Base-by-base conservation (phyloP, 2,797 vertebrate genomes). In the Selene dorsalis region DNA sequence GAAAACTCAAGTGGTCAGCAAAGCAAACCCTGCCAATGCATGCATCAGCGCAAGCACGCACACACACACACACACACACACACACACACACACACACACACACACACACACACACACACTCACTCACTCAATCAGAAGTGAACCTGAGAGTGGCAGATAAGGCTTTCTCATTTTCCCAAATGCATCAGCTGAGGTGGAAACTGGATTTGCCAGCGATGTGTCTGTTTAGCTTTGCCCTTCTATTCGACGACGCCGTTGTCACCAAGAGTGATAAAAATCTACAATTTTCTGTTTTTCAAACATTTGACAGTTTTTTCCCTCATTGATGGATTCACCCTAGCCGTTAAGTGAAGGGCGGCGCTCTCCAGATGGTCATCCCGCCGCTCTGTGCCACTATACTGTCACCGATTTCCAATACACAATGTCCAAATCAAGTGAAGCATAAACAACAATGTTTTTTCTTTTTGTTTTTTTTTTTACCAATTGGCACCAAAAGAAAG, bases 321-420 rank as follows among this genome's bases (percentile, higher is more conserved):
- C 1, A 28, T 35, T 62, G 68, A 73, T 45, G 52, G 58, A 80
- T 47, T 72, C 56, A 50, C 14, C 7, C 18, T 47, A 52, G 48
- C 82, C 82, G 68, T 82, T 62, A 77, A 73, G 73, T 61, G 41
- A 70, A 62, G 59, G 73, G 20, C 55, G 20, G 43, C 3, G 32
- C n/a, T 71, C 55, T 60, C 52, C 47, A 60, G 71, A 77, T 35
- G 38, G 20, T 64, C 16, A 22, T 48, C 4, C 64, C 60, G 4
- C 35, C 53, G 24, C n/a, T 62, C 65, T 77, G 65, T 68, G 47
- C 74, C 32, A 20, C 61, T 62, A 35, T 35, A 69, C 14, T 62
- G 20, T 83, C 62, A 84, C 45, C 2, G 75, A 83, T 88, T 83
- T 87, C 83, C 83, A 48, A 80, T 80, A 45, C 17, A 47, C 66